phyloP scores from a whole-genome alignment of 2,113 vertebrate genomes.

The Bostrychus sinensis region DNA sequence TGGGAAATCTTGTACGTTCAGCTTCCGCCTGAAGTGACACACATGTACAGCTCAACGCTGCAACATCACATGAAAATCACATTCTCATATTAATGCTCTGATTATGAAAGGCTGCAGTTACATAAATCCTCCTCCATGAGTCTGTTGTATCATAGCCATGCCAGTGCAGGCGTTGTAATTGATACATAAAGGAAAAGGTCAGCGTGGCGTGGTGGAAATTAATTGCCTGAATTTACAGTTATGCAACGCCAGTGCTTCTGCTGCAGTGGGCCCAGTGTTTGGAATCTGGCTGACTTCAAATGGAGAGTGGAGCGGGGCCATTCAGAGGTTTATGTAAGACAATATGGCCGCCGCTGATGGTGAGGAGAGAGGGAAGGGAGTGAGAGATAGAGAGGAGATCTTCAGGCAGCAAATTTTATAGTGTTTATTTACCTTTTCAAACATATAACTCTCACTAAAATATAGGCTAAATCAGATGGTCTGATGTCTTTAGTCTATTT shows the following conservation, averaged over 20 bases:
- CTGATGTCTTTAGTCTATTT: too few species aligned
- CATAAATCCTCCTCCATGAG: neutral
- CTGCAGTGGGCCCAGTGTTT: conserved; percentile 19
- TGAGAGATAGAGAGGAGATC: too few species aligned
- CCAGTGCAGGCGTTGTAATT: conserved; percentile 36
- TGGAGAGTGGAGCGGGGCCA: neutral
- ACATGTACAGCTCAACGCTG: neutral
- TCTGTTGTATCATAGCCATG: neutral
- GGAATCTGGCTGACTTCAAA: conserved; percentile 36
- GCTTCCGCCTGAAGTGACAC: neutral
- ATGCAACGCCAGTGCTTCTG: conserved; percentile 32
- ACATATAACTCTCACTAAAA: too few species aligned
- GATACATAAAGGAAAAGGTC: conserved; percentile 64
- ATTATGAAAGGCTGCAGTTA: neutral
- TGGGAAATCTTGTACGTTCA: neutral
- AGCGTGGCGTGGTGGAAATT: conserved; percentile 41
- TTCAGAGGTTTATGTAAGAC: conserved; percentile 65
- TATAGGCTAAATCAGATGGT: too few species aligned
- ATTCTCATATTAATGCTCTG: neutral
- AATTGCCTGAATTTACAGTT: conserved; percentile 55
- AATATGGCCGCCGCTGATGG: conserved; percentile 40
- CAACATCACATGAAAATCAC: neutral
- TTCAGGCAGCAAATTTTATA: too few species aligned
- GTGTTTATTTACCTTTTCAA: too few species aligned
- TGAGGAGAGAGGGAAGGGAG: conserved; percentile 4